Conservation (phyloP, 2,113 vertebrate species). For the Deroptyus accipitrinus region DNA sequence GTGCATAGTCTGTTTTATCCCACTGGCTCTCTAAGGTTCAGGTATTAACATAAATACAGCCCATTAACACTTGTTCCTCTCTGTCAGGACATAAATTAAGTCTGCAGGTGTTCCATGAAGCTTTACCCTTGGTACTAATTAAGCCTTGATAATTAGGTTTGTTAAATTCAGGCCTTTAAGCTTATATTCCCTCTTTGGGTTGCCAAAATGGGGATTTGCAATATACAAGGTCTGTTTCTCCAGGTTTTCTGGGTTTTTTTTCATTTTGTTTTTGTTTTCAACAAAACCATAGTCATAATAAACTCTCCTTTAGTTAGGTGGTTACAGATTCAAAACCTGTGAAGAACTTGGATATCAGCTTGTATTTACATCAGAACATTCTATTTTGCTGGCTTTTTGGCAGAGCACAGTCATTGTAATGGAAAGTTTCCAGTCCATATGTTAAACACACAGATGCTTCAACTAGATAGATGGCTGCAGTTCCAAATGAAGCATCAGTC, state of each 20-base stretch:
- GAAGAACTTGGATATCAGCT: constrained; percentile 26
- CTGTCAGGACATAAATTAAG: constrained; percentile 99
- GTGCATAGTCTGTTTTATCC: constrained; percentile 75
- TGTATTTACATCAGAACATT: constrained; percentile 1
- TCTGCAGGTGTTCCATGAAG: constrained; percentile 99
- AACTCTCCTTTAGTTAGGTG: neutral
- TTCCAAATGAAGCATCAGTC: constrained; percentile 22
- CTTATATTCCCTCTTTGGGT: constrained; percentile 87
- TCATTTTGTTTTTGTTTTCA: neutral
- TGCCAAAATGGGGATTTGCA: constrained; percentile 73
- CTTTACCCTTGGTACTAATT: constrained; percentile 99
- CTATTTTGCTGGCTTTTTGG: constrained; percentile 48
- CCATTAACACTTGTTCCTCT: constrained; percentile 99
- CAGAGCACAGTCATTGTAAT: neutral
- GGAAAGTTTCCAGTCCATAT: constrained; percentile 58
- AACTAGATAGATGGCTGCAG: neutral
- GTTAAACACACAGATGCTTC: constrained; percentile 30
- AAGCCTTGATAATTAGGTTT: constrained; percentile 99
- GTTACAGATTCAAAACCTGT: neutral
- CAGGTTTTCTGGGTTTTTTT: neutral
- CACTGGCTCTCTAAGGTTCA: constrained; percentile 80
- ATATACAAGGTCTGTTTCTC: constrained; percentile 50
- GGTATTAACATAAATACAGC: constrained; percentile 99
- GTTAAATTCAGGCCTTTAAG: constrained; percentile 99
- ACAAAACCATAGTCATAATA: neutral